Evolutionary conservation across 92 coral and sea anemone species (phyloP).

Genomic region (Meandrina meandrites): DNA sequence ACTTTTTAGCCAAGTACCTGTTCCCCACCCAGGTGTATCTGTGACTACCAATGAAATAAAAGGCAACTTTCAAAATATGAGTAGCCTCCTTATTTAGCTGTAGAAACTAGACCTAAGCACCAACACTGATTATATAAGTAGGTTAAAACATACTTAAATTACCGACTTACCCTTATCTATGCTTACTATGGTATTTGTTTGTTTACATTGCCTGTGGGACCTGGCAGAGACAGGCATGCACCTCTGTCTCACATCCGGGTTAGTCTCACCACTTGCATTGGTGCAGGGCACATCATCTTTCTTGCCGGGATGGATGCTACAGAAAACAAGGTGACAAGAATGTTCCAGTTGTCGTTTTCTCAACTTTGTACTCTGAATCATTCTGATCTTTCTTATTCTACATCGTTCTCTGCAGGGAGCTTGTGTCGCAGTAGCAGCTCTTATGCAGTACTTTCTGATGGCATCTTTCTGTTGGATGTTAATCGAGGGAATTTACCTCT

Average conservation of each 20-base stretch:
- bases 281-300: conserved; percentile 3
- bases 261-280: background rate
- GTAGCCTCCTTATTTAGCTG: too few species aligned
- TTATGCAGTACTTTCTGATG: background rate
- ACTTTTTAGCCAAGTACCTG: too few species aligned
- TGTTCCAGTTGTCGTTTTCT: background rate
- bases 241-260: conserved; percentile 12
- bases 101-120: too few species aligned
- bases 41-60: too few species aligned
- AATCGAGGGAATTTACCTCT: background rate
- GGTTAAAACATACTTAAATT: too few species aligned
- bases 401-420: background rate
- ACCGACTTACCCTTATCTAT: too few species aligned
- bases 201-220: background rate
- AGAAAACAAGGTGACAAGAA: background rate
- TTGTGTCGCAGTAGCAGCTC: background rate
- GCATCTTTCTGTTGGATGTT: conserved; percentile 4
- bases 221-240: background rate
- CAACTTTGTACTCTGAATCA: too few species aligned
- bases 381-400: background rate
- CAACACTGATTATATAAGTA: too few species aligned
- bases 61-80: too few species aligned
- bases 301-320: background rate
- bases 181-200: background rate
- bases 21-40: too few species aligned